Conservation (phyloP, 2,888 invertebrate genomes). For the Brachycybe producta region DNA sequence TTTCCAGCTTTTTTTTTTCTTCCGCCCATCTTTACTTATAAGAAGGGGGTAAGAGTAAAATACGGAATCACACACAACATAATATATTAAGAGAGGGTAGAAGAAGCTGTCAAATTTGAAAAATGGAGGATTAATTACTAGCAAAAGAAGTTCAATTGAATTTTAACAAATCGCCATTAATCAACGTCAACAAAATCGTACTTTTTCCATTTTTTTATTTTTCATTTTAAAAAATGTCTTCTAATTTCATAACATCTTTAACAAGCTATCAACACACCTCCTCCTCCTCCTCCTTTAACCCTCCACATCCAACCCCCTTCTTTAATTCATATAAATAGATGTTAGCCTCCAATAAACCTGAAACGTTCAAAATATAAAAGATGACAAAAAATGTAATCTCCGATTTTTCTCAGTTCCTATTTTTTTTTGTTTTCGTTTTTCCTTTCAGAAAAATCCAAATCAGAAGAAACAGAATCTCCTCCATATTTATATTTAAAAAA, state of each 20-base stretch:
- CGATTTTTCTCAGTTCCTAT: too few relatives aligned
- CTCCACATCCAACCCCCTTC: constrained; percentile 11
- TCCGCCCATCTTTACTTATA: background rate
- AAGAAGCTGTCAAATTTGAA: constrained; percentile 21
- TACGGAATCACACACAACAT: too few relatives aligned
- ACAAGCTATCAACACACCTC: constrained; percentile 2
- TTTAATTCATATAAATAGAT: constrained; percentile 11
- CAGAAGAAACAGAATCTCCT: too few relatives aligned
- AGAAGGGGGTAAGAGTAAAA: too few relatives aligned
- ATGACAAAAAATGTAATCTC: too few relatives aligned
- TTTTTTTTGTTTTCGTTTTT: too few relatives aligned
- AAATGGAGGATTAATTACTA: constrained; percentile 23
- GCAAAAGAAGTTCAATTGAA: constrained; percentile 22
- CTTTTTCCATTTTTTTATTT: background rate
- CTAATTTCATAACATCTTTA: background rate
- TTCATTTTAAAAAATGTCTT: background rate
- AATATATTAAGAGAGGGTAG: background rate
- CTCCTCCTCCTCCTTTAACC: constrained; percentile 11
- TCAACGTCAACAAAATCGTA: constrained; percentile 18
- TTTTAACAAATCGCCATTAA: constrained; percentile 23
- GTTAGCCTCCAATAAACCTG: too few relatives aligned
- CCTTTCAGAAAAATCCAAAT: too few relatives aligned
- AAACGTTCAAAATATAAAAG: too few relatives aligned
- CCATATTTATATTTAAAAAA: too few relatives aligned
- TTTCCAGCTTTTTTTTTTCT: background rate